Evolutionary conservation across 2,797 vertebrate genomes (phyloP).

Genomic region (Poecilia wingei): DNA sequence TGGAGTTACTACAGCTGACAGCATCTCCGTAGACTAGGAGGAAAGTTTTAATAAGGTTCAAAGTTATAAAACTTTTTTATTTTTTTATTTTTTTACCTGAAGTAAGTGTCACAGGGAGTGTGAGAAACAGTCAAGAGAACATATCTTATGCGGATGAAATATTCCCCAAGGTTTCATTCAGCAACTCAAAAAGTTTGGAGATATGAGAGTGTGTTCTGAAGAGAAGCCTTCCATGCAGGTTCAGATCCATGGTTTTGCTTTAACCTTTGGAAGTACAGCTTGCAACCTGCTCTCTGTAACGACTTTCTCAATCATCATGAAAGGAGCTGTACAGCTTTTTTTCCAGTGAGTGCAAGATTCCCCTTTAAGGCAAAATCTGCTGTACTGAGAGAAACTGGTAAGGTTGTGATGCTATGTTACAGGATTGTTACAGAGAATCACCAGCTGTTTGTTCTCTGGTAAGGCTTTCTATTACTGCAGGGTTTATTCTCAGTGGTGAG

Average conservation of each 20-base stretch:
- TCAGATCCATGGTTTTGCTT: conserved; percentile 21
- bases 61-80: conserved; percentile 9
- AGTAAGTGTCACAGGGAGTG: conserved; percentile 24
- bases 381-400: background rate
- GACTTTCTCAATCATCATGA: conserved; percentile 16
- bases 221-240: conserved; percentile 31
- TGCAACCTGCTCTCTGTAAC: conserved; percentile 8
- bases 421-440: background rate
- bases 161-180: conserved; percentile 28
- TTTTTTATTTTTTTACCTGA: conserved; percentile 25
- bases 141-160: conserved; percentile 17
- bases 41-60: conserved; percentile 42
- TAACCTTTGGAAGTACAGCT: conserved; percentile 29
- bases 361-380: conserved; percentile 5
- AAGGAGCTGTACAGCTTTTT: conserved; percentile 21
- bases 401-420: background rate
- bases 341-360: conserved; percentile 27
- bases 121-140: conserved; percentile 26
- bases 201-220: conserved; percentile 24
- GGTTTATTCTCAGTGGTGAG: too few relatives aligned
- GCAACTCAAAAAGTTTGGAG: conserved; percentile 22
- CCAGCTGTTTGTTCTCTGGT: background rate
- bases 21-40: conserved; percentile 20
- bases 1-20: conserved; percentile 1
- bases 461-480: background rate